These are phyloP conservation scores for Anthonomus grandis DNA, from an alignment of 1,140 invertebrate genomes.

Conservation along the genomic window DNA sequence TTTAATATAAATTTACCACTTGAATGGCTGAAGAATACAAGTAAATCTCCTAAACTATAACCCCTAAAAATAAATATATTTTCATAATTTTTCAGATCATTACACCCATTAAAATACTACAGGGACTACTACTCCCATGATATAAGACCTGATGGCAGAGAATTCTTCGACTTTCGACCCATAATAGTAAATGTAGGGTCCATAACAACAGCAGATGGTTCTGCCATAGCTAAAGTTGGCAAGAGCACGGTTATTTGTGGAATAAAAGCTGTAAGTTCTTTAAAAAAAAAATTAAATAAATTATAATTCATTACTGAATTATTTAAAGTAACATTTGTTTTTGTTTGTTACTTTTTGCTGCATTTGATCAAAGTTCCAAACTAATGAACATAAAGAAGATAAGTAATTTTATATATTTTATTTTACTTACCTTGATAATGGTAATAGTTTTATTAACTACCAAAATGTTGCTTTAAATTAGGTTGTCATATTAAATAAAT, in stretches of 20 bases:
- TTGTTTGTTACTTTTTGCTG: too few relatives aligned
- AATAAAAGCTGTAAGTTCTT: constrained; percentile 74
- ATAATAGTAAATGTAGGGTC: constrained; percentile 60
- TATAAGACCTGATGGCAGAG: constrained; percentile 63
- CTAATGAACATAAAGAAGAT: too few relatives aligned
- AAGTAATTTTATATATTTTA: too few relatives aligned
- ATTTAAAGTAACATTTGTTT: too few relatives aligned
- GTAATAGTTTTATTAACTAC: too few relatives aligned
- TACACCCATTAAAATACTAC: constrained; percentile 63
- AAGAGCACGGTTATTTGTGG: constrained; percentile 71
- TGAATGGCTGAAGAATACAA: constrained; percentile 40
- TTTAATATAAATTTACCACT: too few relatives aligned
- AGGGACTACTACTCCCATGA: constrained; percentile 57
- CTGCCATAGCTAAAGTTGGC: constrained; percentile 69
- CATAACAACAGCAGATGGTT: constrained; percentile 68
- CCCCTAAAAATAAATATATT: background rate
- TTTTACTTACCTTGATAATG: too few relatives aligned
- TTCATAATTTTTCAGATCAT: constrained; percentile 51
- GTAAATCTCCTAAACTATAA: constrained; percentile 20
- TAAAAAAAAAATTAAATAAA: too few relatives aligned
- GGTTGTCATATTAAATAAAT: too few relatives aligned
- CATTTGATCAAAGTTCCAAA: too few relatives aligned
- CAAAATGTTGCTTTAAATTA: too few relatives aligned
- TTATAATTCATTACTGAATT: too few relatives aligned
- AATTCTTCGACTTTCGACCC: constrained; percentile 60